Evolutionary conservation across 2,113 vertebrate species (phyloP).

Genomic region (Alethe castanea): DNA sequence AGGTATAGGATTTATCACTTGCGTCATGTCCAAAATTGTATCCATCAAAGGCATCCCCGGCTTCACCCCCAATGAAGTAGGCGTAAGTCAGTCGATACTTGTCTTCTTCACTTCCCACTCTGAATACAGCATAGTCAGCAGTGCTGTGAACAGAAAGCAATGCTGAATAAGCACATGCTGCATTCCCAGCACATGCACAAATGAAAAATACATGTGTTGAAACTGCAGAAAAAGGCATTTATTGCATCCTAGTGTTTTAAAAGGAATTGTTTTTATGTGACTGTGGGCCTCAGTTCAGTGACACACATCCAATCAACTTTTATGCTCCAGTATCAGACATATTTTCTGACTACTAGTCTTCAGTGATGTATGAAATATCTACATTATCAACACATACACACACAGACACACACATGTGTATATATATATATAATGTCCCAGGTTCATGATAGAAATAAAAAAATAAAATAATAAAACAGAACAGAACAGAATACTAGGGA

Average conservation of each 20-base stretch:
- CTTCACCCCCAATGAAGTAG: conserved; percentile 84
- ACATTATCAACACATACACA: neutral
- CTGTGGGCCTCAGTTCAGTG: neutral
- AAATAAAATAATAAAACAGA: neutral
- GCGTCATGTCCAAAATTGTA: conserved; percentile 83
- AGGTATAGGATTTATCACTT: conserved; percentile 88
- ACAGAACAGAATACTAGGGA: neutral
- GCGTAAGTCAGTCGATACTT: conserved; percentile 87
- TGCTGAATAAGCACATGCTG: neutral
- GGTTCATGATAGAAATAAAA: neutral
- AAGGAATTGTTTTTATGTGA: neutral
- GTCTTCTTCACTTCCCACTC: conserved; percentile 80
- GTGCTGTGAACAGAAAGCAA: conserved; percentile 67
- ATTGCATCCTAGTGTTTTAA: neutral
- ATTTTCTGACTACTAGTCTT: neutral
- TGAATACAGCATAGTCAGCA: conserved; percentile 89
- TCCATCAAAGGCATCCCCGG: conserved; percentile 90
- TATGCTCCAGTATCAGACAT: neutral
- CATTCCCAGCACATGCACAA: neutral
- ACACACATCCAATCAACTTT: neutral
- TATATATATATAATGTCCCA: neutral
- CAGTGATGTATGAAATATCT: neutral
- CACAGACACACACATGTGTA: neutral
- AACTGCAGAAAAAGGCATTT: neutral
- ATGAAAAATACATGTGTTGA: neutral